Evolutionary conservation across 2,888 invertebrate genomes (phyloP).

Genomic region (Aspidiotus rigidus): DNA sequence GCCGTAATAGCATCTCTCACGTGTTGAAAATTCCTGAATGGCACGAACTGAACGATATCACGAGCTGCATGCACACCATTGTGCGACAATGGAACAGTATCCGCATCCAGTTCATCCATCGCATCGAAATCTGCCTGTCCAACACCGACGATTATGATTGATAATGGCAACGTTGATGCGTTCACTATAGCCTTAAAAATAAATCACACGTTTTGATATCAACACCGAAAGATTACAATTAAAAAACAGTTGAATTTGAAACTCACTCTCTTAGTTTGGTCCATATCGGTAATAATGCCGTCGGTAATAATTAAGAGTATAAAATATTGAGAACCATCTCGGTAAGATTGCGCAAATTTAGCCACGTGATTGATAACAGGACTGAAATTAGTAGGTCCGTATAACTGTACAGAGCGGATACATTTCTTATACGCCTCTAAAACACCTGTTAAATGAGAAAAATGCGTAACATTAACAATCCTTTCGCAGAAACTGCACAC

Average conservation of each 20-base stretch:
- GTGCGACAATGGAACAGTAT: constrained; percentile 43
- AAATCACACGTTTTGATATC: constrained; percentile 8
- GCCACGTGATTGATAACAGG: constrained; percentile 50
- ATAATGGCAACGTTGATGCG: constrained; percentile 51
- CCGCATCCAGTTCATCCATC: constrained; percentile 54
- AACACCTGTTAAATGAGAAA: constrained; percentile 42
- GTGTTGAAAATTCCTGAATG: constrained; percentile 44
- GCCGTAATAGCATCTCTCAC: constrained; percentile 37
- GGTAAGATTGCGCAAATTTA: constrained; percentile 45
- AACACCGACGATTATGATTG: constrained; percentile 55
- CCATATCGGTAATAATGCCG: constrained; percentile 54
- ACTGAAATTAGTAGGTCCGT: constrained; percentile 54
- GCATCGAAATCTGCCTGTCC: constrained; percentile 53
- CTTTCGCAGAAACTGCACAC: background rate
- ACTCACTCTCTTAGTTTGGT: constrained; percentile 45
- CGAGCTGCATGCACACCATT: constrained; percentile 47
- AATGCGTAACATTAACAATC: background rate
- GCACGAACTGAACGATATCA: constrained; percentile 52
- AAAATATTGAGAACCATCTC: constrained; percentile 50
- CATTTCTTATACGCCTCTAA: constrained; percentile 47
- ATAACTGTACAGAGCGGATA: constrained; percentile 47
- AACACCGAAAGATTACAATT: background rate
- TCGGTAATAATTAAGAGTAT: constrained; percentile 54
- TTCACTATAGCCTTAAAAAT: constrained; percentile 44
- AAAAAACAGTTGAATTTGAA: background rate